A percentile compares a stretch with the other conserved stretches of the same genome.
Evolutionary conservation across 2,888 invertebrate species (phyloP).

Genomic region (Priocnemis perturbator): DNA sequence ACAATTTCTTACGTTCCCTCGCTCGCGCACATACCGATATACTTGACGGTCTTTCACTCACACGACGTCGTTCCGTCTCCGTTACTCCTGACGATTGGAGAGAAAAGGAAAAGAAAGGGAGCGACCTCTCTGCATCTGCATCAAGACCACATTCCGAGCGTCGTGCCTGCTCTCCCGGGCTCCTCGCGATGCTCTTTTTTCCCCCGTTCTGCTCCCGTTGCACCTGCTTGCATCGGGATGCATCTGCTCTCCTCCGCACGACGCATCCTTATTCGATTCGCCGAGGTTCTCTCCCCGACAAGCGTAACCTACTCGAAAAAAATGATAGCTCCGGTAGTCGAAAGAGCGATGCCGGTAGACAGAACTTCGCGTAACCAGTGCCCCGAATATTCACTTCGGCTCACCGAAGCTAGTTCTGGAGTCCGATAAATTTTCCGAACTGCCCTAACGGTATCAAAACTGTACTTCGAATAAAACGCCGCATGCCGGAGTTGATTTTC

Average conservation of each 20-base stretch:
- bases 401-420: no score
- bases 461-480: no score
- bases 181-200: not conserved
- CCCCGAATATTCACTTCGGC: not conserved
- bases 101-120: conserved; percentile 8
- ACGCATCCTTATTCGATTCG: conserved; percentile 29
- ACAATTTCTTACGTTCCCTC: no score
- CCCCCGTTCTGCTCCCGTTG: conserved; percentile 25
- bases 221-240: conserved; percentile 28
- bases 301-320: conserved; percentile 5
- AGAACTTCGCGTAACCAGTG: no score
- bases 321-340: no score
- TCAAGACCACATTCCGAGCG: conserved; percentile 37
- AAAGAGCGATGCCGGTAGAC: no score
- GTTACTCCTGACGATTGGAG: conserved; percentile 3
- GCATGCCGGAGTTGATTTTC: no score
- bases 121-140: conserved; percentile 17
- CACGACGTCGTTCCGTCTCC: not conserved
- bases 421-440: no score
- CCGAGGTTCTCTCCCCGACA: conserved; percentile 12
- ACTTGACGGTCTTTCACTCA: no score
- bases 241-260: conserved; percentile 20
- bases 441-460: no score
- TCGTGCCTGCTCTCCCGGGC: conserved; percentile 9
- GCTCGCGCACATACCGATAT: no score